Percentiles rank a stretch among this genome's conserved stretches.
These are phyloP conservation scores for Sebastes trivittatus DNA, from an alignment of 2,797 vertebrate genomes.

Conservation along the genomic window DNA sequence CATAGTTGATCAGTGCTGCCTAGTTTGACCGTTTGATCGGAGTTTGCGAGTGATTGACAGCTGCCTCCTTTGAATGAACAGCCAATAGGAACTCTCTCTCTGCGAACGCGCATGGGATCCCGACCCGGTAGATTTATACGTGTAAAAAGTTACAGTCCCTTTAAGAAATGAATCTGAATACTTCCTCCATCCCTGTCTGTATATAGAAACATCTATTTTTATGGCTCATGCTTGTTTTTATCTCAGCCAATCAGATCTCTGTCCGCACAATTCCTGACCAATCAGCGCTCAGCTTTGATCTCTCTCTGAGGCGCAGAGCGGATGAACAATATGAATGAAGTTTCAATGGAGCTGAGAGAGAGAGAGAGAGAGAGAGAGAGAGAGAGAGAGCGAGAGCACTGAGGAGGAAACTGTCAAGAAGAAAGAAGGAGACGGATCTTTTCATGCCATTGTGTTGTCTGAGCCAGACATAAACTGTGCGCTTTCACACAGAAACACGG, in stretches of 20 bases:
- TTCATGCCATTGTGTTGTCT: constrained; percentile 30
- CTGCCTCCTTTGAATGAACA: no score
- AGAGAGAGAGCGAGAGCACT: no score
- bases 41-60: no score
- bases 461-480: constrained; percentile 19
- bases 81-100: no score
- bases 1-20: no score
- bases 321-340: constrained; percentile 17
- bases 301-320: not conserved
- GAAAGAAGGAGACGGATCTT: constrained; percentile 4
- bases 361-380: no score
- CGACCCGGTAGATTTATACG: no score
- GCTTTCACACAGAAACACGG: not conserved
- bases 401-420: constrained; percentile 25
- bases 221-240: not conserved
- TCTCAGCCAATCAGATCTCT: constrained; percentile 63
- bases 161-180: not conserved
- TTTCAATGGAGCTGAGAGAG: constrained; percentile 1
- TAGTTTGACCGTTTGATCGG: no score
- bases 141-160: no score
- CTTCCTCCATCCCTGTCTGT: not conserved
- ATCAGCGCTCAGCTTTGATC: constrained; percentile 46
- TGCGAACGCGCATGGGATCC: no score
- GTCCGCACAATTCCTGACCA: constrained; percentile 61
- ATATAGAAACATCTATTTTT: not conserved